phyloP scores from a whole-genome alignment of 2,113 vertebrate genomes.

The Oncorhynchus tshawytscha region DNA sequence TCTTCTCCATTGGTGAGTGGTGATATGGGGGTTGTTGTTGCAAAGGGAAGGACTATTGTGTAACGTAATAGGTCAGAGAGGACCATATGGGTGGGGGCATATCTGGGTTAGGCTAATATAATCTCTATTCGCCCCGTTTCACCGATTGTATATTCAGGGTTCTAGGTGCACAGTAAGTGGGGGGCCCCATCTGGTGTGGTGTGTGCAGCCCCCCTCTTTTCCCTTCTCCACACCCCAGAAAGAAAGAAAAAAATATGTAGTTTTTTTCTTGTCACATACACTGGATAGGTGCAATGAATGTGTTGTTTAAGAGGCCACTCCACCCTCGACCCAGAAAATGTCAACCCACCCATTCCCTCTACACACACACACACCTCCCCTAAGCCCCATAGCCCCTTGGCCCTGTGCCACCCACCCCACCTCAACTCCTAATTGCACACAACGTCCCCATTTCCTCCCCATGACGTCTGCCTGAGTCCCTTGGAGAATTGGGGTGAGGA shows the following conservation, averaged over 20 bases:
- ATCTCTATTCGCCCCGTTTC: conserved; percentile 56
- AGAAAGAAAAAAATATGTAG: no score
- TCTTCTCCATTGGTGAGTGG: neutral
- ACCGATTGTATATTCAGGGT: conserved; percentile 44
- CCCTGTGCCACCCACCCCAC: neutral
- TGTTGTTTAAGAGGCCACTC: conserved; percentile 47
- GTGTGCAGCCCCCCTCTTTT: conserved; percentile 15
- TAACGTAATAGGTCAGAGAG: conserved; percentile 44
- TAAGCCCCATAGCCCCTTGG: neutral
- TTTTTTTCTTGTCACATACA: no score
- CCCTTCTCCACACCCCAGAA: conserved; percentile 28
- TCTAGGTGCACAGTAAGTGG: conserved; percentile 17
- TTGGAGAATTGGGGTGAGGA: conserved; percentile 60
- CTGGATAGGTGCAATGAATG: no score
- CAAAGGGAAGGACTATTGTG: conserved; percentile 33
- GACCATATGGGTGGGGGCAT: conserved; percentile 27
- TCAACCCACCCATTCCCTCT: conserved; percentile 1
- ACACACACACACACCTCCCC: neutral
- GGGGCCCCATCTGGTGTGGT: conserved; percentile 42
- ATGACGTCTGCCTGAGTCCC: conserved; percentile 41
- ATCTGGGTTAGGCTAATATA: conserved; percentile 66
- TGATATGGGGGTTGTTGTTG: conserved; percentile 44
- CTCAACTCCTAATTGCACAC: conserved; percentile 22
- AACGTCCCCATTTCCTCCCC: conserved; percentile 42
- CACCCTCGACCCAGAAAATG: conserved; percentile 54